Evolutionary conservation across 1,140 invertebrate genomes (phyloP).

Genomic region (Drosophila ironensis): DNA sequence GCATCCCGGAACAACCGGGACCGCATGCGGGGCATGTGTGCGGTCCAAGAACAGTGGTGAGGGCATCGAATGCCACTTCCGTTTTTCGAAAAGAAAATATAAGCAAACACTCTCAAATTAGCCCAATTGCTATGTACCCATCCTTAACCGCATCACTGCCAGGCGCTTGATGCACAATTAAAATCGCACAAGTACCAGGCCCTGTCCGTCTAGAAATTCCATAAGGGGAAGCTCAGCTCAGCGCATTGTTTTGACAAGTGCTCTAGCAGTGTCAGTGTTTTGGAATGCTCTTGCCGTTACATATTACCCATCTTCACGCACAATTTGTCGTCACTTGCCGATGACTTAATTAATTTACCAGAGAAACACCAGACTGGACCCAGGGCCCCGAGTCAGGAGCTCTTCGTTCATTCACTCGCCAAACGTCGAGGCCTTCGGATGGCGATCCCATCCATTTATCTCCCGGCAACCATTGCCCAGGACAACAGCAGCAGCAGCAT

Average conservation of each 20-base stretch:
- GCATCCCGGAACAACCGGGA: too few relatives aligned
- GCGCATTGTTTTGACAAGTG: conserved; percentile 71
- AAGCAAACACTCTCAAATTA: conserved; percentile 14
- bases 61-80: conserved; percentile 34
- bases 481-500: conserved; percentile 33
- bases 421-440: conserved; percentile 21
- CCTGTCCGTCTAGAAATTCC: conserved; percentile 13
- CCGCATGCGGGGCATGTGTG: conserved; percentile 43
- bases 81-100: conserved; percentile 21
- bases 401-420: conserved; percentile 37
- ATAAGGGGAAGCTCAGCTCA: background rate
- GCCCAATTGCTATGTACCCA: conserved; percentile 24
- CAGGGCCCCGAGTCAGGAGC: background rate
- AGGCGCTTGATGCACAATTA: conserved; percentile 53
- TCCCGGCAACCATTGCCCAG: conserved; percentile 20
- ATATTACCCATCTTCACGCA: conserved; percentile 66
- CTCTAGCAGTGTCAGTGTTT: conserved; percentile 28
- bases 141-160: conserved; percentile 12
- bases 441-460: conserved; percentile 21
- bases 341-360: conserved; percentile 82
- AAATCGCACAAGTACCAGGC: conserved; percentile 42
- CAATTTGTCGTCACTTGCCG: conserved; percentile 80
- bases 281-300: conserved; percentile 8
- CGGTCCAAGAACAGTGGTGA: conserved; percentile 1
- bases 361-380: conserved; percentile 3